Percentiles rank a stretch among this genome's conserved stretches.
Conservation (phyloP, 2,113 vertebrate species). For the Setophaga petechia region DNA sequence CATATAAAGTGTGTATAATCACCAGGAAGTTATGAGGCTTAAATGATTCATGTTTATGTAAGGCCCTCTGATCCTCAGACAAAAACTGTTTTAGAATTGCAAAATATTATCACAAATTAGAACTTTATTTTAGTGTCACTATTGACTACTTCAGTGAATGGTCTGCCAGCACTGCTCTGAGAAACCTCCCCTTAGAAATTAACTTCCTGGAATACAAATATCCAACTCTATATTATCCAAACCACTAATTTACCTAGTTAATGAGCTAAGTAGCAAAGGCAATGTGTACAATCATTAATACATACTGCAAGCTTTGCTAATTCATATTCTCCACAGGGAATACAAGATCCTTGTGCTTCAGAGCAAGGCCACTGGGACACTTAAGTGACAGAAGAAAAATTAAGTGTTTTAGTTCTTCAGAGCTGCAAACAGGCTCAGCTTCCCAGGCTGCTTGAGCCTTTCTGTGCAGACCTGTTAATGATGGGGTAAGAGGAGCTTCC, state of each 20-base stretch:
- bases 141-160: background rate
- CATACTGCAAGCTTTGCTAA: constrained; percentile 5
- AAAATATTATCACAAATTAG: constrained; percentile 61
- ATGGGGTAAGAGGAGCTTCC: background rate
- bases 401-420: background rate
- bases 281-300: constrained; percentile 20
- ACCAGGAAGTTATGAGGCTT: background rate
- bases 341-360: background rate
- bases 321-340: background rate
- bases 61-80: constrained; percentile 35
- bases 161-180: constrained; percentile 35
- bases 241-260: constrained; percentile 29
- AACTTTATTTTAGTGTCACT: constrained; percentile 38
- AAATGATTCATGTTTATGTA: constrained; percentile 62
- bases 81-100: constrained; percentile 38
- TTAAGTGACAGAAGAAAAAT: background rate
- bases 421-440: background rate
- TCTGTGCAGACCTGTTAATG: background rate
- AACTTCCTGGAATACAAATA: constrained; percentile 38
- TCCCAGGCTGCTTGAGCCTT: background rate
- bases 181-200: constrained; percentile 30
- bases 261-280: background rate
- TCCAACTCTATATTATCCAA: background rate
- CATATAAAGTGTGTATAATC: constrained; percentile 27
- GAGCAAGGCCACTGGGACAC: background rate